Evolutionary conservation across 2,113 vertebrate species (phyloP).

Genomic region (Oryzias woworae): DNA sequence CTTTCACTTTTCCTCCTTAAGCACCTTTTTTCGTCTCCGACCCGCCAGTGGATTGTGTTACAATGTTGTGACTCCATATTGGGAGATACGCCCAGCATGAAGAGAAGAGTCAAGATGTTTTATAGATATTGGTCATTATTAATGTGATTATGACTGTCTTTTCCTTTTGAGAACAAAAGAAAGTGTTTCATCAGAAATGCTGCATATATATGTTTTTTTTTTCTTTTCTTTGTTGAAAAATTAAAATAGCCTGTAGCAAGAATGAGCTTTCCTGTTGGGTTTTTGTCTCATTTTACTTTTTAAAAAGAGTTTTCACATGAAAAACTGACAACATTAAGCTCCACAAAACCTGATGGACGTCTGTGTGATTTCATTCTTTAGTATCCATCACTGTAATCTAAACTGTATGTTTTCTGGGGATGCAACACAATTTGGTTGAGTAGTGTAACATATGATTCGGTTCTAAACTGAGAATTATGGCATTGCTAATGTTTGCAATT

Average conservation of each 20-base stretch:
- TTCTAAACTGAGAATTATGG: too few relatives aligned
- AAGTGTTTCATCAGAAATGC: constrained; percentile 73
- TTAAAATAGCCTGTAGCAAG: constrained; percentile 80
- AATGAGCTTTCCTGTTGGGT: constrained; percentile 28
- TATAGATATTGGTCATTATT: constrained; percentile 73
- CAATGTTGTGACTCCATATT: constrained; percentile 72
- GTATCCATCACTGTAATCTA: too few relatives aligned
- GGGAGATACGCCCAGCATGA: constrained; percentile 78
- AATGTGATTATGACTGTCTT: constrained; percentile 66
- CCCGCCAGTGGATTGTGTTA: constrained; percentile 75
- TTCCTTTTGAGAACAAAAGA: constrained; percentile 62
- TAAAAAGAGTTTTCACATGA: too few relatives aligned
- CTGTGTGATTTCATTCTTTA: too few relatives aligned
- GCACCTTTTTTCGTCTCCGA: constrained; percentile 30
- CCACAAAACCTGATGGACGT: too few relatives aligned
- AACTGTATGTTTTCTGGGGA: too few relatives aligned
- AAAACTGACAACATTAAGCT: too few relatives aligned
- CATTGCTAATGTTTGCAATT: too few relatives aligned
- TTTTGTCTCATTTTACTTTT: constrained; percentile 15
- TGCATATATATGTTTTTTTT: constrained; percentile 75
- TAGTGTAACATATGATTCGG: too few relatives aligned
- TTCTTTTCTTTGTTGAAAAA: constrained; percentile 68
- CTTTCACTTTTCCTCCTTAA: constrained; percentile 61
- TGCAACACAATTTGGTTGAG: too few relatives aligned
- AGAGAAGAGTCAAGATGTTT: constrained; percentile 74